Evolutionary conservation across 23 tunicate species (phyloP).

Genomic region (Phallusia fumigata): DNA sequence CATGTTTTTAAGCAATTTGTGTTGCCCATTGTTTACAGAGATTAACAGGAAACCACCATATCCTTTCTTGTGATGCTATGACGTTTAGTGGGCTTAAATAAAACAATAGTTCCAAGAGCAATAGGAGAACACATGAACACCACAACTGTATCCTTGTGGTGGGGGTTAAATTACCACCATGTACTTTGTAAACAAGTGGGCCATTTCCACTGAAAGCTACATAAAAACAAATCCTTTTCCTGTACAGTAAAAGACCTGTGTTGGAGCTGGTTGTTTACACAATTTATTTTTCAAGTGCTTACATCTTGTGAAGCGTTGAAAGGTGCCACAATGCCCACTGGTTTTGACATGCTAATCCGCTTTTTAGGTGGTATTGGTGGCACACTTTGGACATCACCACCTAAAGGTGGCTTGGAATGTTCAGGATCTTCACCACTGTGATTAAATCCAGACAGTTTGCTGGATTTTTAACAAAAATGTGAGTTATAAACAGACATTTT

Average conservation of each 20-base stretch:
- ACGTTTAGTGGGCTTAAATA: too few species aligned
- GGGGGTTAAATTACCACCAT: background rate
- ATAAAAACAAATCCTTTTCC: background rate
- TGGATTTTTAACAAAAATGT: too few species aligned
- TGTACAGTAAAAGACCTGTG: background rate
- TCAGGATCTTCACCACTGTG: background rate
- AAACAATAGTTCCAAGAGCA: too few species aligned
- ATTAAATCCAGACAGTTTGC: background rate
- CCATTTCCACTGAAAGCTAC: background rate
- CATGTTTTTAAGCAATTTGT: too few species aligned
- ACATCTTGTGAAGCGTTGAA: conserved; percentile 59
- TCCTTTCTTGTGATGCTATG: too few species aligned
- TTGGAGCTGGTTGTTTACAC: background rate
- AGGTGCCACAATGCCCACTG: conserved; percentile 82
- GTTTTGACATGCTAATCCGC: conserved; percentile 41
- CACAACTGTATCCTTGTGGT: too few species aligned
- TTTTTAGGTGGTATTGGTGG: conserved; percentile 90
- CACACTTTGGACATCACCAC: background rate
- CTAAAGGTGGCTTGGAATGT: background rate
- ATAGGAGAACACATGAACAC: too few species aligned
- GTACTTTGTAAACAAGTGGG: background rate
- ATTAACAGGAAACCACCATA: too few species aligned
- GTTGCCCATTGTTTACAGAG: too few species aligned
- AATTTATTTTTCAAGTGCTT: conserved; percentile 17
- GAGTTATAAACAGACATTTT: too few species aligned